Base-by-base conservation (phyloP, 2,888 invertebrate genomes). In the Marronus borbonicus region DNA sequence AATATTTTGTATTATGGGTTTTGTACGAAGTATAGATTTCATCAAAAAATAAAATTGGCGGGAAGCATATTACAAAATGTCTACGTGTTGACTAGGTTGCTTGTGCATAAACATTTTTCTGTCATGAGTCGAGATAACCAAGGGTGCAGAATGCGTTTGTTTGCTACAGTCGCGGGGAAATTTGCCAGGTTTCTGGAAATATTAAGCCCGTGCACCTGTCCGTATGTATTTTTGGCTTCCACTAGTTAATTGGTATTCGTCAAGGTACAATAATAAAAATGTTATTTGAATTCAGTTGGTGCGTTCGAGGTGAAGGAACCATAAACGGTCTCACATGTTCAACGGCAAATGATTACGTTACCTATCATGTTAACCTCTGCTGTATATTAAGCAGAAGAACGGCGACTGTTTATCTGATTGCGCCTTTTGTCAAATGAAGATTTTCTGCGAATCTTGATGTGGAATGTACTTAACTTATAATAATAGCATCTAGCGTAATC, bases 271-370 rank as follows among this genome's bases (percentile, higher is more conserved):
- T 76, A 76, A 76, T 69, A 75, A 83, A 83, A 81, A 82, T 81
- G 83, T 81, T 79, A 81, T 86, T 85, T 84, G 83, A 84, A 85
- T 86, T 85, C 85, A 83, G 84, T 82, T 82, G 82, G 83, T 83
- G 84, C 81, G 80, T 79, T 83, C 60, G 83, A 84, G 85, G 85
- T 85, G 83, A 84, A 85, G 83, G 84, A 85, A 85, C 85, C 83
- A 82, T 84, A 84, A 85, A 85, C 82, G 84, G 83, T 85, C 83
- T 83, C 81, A 72, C 60, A 72, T 72, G 72, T 72, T 72, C 39
- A 72, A 72, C 72, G 60, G 72, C 39, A 72, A 72, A 58, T 58
- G 70, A 72, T 60, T 60, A 72, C 58, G 72, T 72, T 72, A 72
- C 72, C 58, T 72, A 72, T 72, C 72, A 72, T 44, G 60, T 58